Percentiles rank a stretch among this genome's conserved stretches.
phyloP scores from a whole-genome alignment of 2,888 invertebrate genomes.

The Drosophila birchii region DNA sequence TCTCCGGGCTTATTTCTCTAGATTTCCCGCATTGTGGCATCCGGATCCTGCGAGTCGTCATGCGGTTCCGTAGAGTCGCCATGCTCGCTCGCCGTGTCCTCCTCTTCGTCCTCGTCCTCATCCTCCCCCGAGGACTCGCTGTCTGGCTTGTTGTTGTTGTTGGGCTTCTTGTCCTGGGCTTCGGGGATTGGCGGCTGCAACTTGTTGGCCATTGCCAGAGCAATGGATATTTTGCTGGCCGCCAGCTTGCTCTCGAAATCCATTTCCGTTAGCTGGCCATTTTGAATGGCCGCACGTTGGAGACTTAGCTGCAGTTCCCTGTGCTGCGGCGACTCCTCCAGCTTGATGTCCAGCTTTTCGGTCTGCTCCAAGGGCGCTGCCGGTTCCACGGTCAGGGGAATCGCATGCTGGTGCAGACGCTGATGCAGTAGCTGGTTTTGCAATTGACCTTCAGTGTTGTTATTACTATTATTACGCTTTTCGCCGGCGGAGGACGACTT shows the following conservation, averaged over 20 bases:
- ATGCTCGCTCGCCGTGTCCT: conserved; percentile 60
- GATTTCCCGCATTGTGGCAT: conserved; percentile 71
- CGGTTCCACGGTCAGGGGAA: conserved; percentile 81
- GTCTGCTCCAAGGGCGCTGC: conserved; percentile 82
- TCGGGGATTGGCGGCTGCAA: conserved; percentile 28
- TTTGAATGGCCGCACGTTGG: conserved; percentile 69
- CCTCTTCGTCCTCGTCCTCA: conserved; percentile 49
- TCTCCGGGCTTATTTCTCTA: conserved; percentile 51
- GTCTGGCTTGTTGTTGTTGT: conserved; percentile 40
- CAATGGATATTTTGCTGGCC: conserved; percentile 83
- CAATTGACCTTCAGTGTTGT: conserved; percentile 43
- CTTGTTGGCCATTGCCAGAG: conserved; percentile 70
- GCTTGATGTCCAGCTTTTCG: conserved; percentile 81
- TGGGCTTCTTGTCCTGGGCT: conserved; percentile 18
- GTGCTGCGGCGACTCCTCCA: conserved; percentile 82
- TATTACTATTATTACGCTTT: conserved; percentile 60
- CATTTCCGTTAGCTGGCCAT: conserved; percentile 72
- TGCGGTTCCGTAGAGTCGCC: conserved; percentile 62
- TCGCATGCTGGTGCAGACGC: conserved; percentile 80
- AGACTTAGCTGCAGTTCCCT: conserved; percentile 72
- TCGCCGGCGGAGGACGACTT: conserved; percentile 20
- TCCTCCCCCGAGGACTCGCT: conserved; percentile 62
- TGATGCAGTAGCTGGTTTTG: conserved; percentile 50
- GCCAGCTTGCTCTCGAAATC: conserved; percentile 84
- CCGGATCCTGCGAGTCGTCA: conserved; percentile 64